Conservation (phyloP, 1,140 invertebrate genomes). For the Drosophila bocqueti region DNA sequence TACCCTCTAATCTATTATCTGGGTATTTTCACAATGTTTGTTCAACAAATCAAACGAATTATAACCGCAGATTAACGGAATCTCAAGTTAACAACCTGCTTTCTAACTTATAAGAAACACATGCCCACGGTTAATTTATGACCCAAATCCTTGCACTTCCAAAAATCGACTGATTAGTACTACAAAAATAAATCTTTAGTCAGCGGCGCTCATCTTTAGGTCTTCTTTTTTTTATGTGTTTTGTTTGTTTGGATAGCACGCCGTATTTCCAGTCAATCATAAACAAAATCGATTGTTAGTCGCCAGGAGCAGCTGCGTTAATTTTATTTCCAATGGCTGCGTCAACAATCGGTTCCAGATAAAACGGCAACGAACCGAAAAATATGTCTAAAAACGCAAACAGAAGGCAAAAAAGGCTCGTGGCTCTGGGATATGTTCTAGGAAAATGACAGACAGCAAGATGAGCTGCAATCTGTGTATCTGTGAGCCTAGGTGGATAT, state of each 20-base stretch:
- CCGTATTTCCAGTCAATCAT: conserved; percentile 35
- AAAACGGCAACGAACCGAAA: conserved; percentile 32
- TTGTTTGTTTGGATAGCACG: conserved; percentile 18
- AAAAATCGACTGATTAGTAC: conserved; percentile 2
- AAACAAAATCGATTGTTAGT: conserved; percentile 35
- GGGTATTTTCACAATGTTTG: conserved; percentile 24
- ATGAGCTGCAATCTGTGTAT: conserved; percentile 25
- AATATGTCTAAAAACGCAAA: conserved; percentile 26
- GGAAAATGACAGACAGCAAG: conserved; percentile 28
- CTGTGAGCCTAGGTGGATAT: background rate
- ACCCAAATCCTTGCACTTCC: conserved; percentile 2
- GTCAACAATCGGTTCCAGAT: conserved; percentile 44
- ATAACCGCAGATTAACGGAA: conserved; percentile 12
- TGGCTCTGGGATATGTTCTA: conserved; percentile 40
- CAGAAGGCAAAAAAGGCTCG: conserved; percentile 13
- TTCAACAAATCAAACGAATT: conserved; percentile 31
- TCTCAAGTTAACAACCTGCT: background rate
- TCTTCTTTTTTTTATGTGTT: background rate
- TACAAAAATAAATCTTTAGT: conserved; percentile 22
- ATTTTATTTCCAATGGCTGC: conserved; percentile 49
- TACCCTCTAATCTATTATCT: conserved; percentile 21
- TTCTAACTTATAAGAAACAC: background rate
- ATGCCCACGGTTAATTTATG: conserved; percentile 12
- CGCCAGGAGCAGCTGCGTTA: conserved; percentile 35
- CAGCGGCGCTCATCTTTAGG: conserved; percentile 2